These are phyloP conservation scores for Meandrusa payeni DNA, from an alignment of 2,888 invertebrate species.

Conservation along the genomic window DNA sequence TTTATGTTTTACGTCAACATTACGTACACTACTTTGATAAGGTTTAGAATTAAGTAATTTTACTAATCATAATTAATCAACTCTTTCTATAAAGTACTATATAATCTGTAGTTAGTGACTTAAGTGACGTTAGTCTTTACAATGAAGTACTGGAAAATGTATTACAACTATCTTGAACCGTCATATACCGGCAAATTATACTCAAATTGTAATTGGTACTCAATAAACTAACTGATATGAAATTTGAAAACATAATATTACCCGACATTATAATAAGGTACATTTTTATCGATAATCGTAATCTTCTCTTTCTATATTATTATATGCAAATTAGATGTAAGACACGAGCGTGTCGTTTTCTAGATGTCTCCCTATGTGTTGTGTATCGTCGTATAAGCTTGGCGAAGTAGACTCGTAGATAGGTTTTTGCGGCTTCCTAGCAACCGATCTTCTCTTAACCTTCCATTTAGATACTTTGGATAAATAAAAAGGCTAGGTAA, in stretches of 20 bases:
- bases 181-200: slow-evolving; percentile 18
- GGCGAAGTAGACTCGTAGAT: slow-evolving; percentile 71
- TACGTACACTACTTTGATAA: slow-evolving; percentile 65
- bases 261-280: slow-evolving; percentile 57
- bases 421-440: slow-evolving; percentile 75
- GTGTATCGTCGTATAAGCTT: slow-evolving; percentile 73
- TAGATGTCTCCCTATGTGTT: slow-evolving; percentile 74
- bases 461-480: slow-evolving; percentile 71
- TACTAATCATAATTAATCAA: slow-evolving; percentile 63
- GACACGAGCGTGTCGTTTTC: slow-evolving; percentile 63
- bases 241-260: slow-evolving; percentile 53
- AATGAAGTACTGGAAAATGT: slow-evolving; percentile 28
- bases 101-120: slow-evolving; percentile 69
- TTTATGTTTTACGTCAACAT: slow-evolving; percentile 67
- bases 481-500: slow-evolving; percentile 55
- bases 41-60: slow-evolving; percentile 60
- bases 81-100: slow-evolving; percentile 63
- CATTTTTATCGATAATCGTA: slow-evolving; percentile 75
- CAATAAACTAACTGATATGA: slow-evolving; percentile 39
- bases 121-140: slow-evolving; percentile 45
- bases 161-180: slow-evolving; percentile 9
- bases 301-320: slow-evolving; percentile 67
- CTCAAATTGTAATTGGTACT: slow-evolving; percentile 34
- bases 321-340: slow-evolving; percentile 65
- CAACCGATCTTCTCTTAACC: slow-evolving; percentile 70